These are phyloP conservation scores for Varroa destructor DNA, from an alignment of 1,140 invertebrate species.

Conservation along the genomic window DNA sequence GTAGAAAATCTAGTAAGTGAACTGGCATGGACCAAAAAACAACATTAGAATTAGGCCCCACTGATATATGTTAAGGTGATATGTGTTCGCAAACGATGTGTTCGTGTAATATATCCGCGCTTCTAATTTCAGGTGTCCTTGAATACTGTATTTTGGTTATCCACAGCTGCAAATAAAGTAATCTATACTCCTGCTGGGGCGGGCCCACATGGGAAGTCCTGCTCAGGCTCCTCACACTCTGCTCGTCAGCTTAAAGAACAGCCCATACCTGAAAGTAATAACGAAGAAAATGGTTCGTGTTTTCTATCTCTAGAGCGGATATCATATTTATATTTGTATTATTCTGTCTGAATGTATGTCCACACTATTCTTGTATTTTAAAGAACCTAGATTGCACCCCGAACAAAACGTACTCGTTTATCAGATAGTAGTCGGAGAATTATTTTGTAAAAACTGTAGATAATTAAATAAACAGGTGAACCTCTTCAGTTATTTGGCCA, in stretches of 20 bases:
- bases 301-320: neutral
- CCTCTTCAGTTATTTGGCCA: too few species aligned
- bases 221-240: too few species aligned
- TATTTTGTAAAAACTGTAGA: too few species aligned
- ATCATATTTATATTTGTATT: neutral
- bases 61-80: too few species aligned
- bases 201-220: neutral
- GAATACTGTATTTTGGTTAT: slow-evolving; percentile 24
- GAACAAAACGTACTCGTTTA: too few species aligned
- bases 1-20: too few species aligned
- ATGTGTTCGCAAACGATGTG: too few species aligned
- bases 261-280: slow-evolving; percentile 10
- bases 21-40: too few species aligned
- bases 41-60: too few species aligned
- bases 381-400: neutral
- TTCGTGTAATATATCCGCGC: too few species aligned
- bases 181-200: slow-evolving; percentile 14
- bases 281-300: slow-evolving; percentile 18
- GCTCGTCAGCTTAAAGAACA: neutral
- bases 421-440: too few species aligned
- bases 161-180: slow-evolving; percentile 15
- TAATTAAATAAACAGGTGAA: too few species aligned
- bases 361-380: neutral
- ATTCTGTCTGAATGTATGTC: neutral
- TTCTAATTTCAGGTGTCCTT: neutral